Evolutionary conservation across 1,140 invertebrate genomes (phyloP), one percentile per base, ranked within the genome.

Genomic region (Zophobas atratus): DNA sequence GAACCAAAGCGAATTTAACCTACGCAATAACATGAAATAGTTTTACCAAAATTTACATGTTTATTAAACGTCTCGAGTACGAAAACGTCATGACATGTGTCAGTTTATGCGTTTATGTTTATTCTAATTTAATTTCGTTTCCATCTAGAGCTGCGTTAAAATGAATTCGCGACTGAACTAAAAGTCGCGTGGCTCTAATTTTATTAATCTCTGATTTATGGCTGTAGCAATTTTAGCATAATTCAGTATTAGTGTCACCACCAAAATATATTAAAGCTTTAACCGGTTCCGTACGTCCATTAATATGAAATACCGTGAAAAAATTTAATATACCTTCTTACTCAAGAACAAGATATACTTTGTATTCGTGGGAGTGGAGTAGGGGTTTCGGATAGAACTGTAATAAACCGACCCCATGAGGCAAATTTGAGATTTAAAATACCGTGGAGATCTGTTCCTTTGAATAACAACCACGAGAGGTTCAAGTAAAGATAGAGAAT

Each of bases 351-450:
- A 20, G 60, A 67, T 67, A 67, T 67, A 67, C 60, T 41, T 67
- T 43, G 2, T 67, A 67, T 43, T 39, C 38, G 33, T 20, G 6
- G 39, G 33, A 67, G 60, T 67, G 35, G 60, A n/a, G 36, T 67
- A 39, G 38, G 60, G 8, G 38, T 67, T 67, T 67, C 60, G 39
- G 33, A 67, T 67, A 41, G 60, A 38, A 32, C n/a, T 67, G 60
- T 67, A 67, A 67, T 67, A 67, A 67, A 67, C 60, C 38, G 60
- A 67, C 60, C 60, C 60, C 60, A 43, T 32, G 60, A 67, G 60
- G 60, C 60, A 67, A 67, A 67, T 67, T 67, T 67, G 60, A 67
- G 39, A 67, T 67, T 67, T 67, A 67, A 67, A 67, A 43, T 38
- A 20, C 60, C 60, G 39, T 67, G n/a, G 60, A 67, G 60, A 67